These are phyloP conservation scores for Panonychus citri DNA, from an alignment of 1,140 invertebrate genomes.

Conservation along the genomic window DNA sequence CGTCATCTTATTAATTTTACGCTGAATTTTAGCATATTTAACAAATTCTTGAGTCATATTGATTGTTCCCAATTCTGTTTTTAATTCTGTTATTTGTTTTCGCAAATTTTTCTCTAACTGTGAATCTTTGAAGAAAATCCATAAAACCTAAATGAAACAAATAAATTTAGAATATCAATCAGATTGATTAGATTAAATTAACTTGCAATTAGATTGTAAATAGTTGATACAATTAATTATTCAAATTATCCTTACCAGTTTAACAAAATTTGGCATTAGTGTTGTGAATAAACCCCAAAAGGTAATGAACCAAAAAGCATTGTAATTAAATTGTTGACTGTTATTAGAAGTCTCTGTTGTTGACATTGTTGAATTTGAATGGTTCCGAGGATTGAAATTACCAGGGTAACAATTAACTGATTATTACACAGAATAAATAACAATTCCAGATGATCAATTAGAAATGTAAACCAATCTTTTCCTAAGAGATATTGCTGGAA, in stretches of 20 bases:
- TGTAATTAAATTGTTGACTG: not conserved
- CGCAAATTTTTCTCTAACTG: conserved; percentile 15
- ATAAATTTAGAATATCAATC: not conserved
- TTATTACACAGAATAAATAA: no score
- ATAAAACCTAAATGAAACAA: not conserved
- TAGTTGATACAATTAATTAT: not conserved
- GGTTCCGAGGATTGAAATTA: no score
- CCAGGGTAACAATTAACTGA: no score
- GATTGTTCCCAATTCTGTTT: conserved; percentile 25
- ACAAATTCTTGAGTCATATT: conserved; percentile 34
- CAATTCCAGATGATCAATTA: no score
- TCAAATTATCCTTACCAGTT: conserved; percentile 13
- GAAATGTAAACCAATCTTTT: no score
- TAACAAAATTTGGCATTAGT: conserved; percentile 12
- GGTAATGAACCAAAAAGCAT: conserved; percentile 12
- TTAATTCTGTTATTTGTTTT: conserved; percentile 22
- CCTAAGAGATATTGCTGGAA: no score
- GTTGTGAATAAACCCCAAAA: conserved; percentile 7
- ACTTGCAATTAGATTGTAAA: not conserved
- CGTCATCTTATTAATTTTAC: conserved; percentile 27
- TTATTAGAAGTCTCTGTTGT: not conserved
- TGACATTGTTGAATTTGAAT: no score
- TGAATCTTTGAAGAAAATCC: not conserved
- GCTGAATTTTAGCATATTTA: conserved; percentile 31
- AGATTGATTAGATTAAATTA: not conserved